Base-by-base conservation (phyloP, 1,140 invertebrate species). In the Aculops lycopersici region DNA sequence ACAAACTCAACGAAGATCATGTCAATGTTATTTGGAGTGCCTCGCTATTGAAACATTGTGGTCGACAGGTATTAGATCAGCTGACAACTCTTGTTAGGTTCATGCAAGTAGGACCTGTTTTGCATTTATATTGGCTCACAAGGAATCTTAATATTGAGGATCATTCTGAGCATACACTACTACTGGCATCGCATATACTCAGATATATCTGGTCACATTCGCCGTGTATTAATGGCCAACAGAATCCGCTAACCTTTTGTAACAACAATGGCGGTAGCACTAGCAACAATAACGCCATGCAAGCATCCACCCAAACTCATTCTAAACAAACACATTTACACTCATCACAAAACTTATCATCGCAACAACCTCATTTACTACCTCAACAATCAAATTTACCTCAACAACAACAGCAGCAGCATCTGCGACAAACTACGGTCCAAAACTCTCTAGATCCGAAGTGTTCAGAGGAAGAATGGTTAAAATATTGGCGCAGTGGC, bases 11-110 rank as follows among this genome's bases (percentile, higher is more conserved):
- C 1, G 71, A 76, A 37, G 76, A 80, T 44, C 78, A 92, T 50
- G 71, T 90, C 45, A 78, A 88, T 53, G 69, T 75, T 19, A 81
- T 92, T 36, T 90, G 81, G 81, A 70, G 73, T 50, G 76, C 81
- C 5, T 76, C 78, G 3, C 80, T 88, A 54, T 56, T 88, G 20
- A 90, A 90, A 54, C 81, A 90, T 54, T 88, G 80, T 54, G 72
- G 76, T 3, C 74, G 79, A 48, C 79, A 79, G 43, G 80, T 90
- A 42, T 75, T 83, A 52, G 83, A 90, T 57, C 61, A 84, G 2
- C 55, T 90, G 20, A 75, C 77, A 1, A 72, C 76, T 2, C 62
- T 88, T 42, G 79, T 88, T 1, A 80, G 84, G 53, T 76, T 83
- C 53, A 56, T 90, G 41, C 74, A 81, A 31, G 69, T 76, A 1